Conservation (phyloP, 2,888 invertebrate genomes). For the Aquatica leii region DNA sequence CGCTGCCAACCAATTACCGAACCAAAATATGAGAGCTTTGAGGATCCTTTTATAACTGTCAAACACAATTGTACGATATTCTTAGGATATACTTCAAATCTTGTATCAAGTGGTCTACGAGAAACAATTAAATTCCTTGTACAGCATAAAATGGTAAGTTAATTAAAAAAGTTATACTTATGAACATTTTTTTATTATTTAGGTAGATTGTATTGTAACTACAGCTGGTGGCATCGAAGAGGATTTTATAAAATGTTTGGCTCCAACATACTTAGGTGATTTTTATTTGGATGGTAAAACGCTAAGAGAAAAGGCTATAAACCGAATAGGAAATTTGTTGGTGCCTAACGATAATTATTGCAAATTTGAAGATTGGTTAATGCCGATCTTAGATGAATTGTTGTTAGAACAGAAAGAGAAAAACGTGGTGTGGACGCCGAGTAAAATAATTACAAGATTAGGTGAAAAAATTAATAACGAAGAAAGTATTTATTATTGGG, state of each 20-base stretch:
- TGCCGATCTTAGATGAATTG: slow-evolving; percentile 92
- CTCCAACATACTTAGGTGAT: slow-evolving; percentile 92
- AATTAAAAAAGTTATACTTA: not conserved
- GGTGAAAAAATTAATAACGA: slow-evolving; percentile 91
- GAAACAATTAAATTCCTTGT: slow-evolving; percentile 90
- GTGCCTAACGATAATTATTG: slow-evolving; percentile 99
- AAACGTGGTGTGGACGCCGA: slow-evolving; percentile 88
- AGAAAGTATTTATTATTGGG: slow-evolving; percentile 97
- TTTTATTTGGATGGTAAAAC: slow-evolving; percentile 83
- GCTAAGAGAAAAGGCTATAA: slow-evolving; percentile 86
- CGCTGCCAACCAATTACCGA: slow-evolving; percentile 73
- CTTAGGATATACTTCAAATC: slow-evolving; percentile 96
- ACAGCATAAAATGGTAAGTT: slow-evolving; percentile 76
- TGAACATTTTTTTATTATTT: slow-evolving; percentile 22
- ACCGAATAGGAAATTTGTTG: slow-evolving; percentile 86
- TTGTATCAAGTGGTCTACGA: slow-evolving; percentile 93
- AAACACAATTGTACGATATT: slow-evolving; percentile 92
- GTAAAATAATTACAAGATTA: slow-evolving; percentile 81
- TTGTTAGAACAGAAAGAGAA: slow-evolving; percentile 83
- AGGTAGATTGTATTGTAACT: slow-evolving; percentile 95
- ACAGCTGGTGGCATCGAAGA: slow-evolving; percentile 99
- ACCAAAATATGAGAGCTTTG: slow-evolving; percentile 73
- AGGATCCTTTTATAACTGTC: slow-evolving; percentile 81
- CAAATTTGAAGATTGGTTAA: slow-evolving; percentile 96
- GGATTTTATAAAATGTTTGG: slow-evolving; percentile 98